These are phyloP conservation scores for Xestia xanthographa DNA, from an alignment of 2,888 invertebrate genomes.

Conservation along the genomic window DNA sequence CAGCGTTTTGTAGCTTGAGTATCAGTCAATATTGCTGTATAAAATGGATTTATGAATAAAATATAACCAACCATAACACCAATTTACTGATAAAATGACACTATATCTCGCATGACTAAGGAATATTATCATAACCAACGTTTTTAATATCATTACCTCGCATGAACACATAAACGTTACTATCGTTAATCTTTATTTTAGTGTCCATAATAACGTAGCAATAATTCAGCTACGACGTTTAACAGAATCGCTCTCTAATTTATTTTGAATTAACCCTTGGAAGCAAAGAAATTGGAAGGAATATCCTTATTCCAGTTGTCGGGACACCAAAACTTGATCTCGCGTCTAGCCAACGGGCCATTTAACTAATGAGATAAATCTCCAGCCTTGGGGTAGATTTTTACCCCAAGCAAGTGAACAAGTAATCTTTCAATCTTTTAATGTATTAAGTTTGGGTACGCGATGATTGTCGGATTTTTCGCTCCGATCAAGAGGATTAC, in stretches of 20 bases:
- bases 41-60: background rate
- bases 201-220: background rate
- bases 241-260: conserved; percentile 19
- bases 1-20: background rate
- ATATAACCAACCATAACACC: background rate
- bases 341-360: conserved; percentile 81
- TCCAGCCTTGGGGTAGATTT: conserved; percentile 79
- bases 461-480: conserved; percentile 78
- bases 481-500: conserved; percentile 63
- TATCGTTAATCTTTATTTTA: conserved; percentile 11
- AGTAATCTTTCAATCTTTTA: conserved; percentile 90
- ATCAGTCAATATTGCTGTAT: background rate
- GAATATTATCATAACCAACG: conserved; percentile 17
- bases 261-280: conserved; percentile 22
- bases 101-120: conserved; percentile 16
- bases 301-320: conserved; percentile 64
- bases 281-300: conserved; percentile 25
- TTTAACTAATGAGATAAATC: conserved; percentile 90
- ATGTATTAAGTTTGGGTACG: conserved; percentile 84
- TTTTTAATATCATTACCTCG: conserved; percentile 22
- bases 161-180: background rate
- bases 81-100: conserved; percentile 16
- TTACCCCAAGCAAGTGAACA: conserved; percentile 83
- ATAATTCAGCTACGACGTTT: conserved; percentile 1
- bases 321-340: conserved; percentile 71